A percentile compares a stretch with the other conserved stretches of the same genome.
phyloP scores from a whole-genome alignment of 1,140 invertebrate species.

The Rhopalosiphum padi region DNA sequence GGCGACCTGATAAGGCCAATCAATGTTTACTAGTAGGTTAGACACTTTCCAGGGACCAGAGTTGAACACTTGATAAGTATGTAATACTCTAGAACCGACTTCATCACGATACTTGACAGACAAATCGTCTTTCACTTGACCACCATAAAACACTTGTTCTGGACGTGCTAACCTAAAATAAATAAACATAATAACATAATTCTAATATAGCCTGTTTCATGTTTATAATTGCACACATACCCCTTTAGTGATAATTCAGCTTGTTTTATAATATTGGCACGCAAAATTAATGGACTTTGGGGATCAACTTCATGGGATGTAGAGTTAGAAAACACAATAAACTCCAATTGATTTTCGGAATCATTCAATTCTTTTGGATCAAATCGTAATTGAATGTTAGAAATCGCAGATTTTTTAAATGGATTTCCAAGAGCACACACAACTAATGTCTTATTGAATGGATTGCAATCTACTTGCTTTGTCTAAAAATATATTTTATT shows the following conservation, averaged over 20 bases:
- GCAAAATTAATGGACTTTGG: constrained; percentile 68
- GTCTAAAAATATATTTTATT: constrained; percentile 63
- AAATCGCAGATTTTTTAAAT: constrained; percentile 71
- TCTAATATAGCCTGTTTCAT: neutral
- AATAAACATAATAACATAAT: constrained; percentile 33
- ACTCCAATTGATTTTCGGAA: constrained; percentile 73
- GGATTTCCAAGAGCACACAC: constrained; percentile 89
- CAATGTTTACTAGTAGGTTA: constrained; percentile 78
- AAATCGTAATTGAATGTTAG: constrained; percentile 77
- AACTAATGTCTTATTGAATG: constrained; percentile 77
- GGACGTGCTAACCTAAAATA: constrained; percentile 70
- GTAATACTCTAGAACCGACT: constrained; percentile 82
- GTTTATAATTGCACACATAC: constrained; percentile 64
- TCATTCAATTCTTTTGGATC: constrained; percentile 78
- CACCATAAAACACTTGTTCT: constrained; percentile 86
- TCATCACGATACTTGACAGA: constrained; percentile 83
- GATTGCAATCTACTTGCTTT: constrained; percentile 72
- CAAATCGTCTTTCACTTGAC: constrained; percentile 80
- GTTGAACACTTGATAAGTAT: constrained; percentile 88
- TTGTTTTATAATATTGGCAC: constrained; percentile 77
- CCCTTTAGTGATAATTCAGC: constrained; percentile 84
- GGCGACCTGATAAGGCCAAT: constrained; percentile 89
- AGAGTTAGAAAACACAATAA: constrained; percentile 84
- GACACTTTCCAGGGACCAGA: constrained; percentile 85
- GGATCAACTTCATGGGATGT: constrained; percentile 75